Evolutionary conservation across 2,113 vertebrate species (phyloP).

Genomic region (Cromileptes altivelis): DNA sequence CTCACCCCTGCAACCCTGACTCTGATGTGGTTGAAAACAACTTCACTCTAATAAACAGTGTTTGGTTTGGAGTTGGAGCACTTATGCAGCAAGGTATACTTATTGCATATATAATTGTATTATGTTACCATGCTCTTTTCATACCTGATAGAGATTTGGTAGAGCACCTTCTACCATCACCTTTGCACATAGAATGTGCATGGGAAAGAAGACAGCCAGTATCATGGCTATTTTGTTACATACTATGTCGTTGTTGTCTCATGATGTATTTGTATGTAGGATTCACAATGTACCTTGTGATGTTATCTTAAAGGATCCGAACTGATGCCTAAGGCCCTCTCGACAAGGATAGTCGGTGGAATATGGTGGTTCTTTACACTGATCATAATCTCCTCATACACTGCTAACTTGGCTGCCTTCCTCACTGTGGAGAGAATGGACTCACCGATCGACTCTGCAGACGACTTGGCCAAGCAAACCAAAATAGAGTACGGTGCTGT

Average conservation of each 20-base stretch:
- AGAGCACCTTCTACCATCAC: neutral
- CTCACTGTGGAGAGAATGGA: conserved; percentile 99
- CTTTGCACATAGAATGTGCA: neutral
- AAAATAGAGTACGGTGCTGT: conserved; percentile 98
- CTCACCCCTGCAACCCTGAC: conserved; percentile 98
- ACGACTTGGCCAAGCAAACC: conserved; percentile 98
- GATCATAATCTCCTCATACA: conserved; percentile 99
- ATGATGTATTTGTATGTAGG: neutral
- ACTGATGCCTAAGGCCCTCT: conserved; percentile 98
- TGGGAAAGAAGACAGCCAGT: neutral
- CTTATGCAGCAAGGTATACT: conserved; percentile 99
- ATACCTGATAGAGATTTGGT: neutral
- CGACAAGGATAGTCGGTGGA: conserved; percentile 97
- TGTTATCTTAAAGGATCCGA: conserved; percentile 91
- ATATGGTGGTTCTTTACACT: conserved; percentile 99
- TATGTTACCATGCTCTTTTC: conserved; percentile 8
- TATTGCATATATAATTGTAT: neutral
- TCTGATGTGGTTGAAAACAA: conserved; percentile 99
- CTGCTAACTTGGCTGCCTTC: conserved; percentile 98
- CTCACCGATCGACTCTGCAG: conserved; percentile 96
- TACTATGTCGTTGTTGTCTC: neutral
- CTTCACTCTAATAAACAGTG: conserved; percentile 98
- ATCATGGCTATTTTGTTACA: neutral
- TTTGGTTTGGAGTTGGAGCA: conserved; percentile 99
- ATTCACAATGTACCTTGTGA: conserved; percentile 32